Percentiles rank a stretch among this genome's conserved stretches.
Conservation (phyloP, 2,113 vertebrate species). For the Microtus oregoni region DNA sequence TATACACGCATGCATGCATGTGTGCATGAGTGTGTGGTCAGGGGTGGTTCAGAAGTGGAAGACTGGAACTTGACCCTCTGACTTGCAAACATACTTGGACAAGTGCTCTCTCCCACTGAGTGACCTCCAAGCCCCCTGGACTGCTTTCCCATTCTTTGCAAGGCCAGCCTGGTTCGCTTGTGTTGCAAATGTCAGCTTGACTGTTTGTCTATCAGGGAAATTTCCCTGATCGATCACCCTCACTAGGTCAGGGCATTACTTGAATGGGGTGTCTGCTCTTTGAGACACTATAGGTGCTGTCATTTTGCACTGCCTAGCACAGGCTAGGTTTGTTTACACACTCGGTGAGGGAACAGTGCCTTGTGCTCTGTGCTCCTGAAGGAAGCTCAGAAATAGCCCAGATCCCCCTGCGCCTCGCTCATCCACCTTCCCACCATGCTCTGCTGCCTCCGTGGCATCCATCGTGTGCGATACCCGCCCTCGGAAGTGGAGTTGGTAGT, state of each 20-base stretch:
- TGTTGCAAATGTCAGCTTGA: not conserved
- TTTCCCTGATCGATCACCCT: not conserved
- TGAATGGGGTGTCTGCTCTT: not conserved
- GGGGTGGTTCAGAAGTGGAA: not conserved
- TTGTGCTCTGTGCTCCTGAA: not conserved
- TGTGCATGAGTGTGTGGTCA: not conserved
- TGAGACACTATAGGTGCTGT: not conserved
- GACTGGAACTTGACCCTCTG: not conserved
- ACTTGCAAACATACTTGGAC: not conserved
- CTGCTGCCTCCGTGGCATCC: not conserved
- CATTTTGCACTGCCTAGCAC: not conserved
- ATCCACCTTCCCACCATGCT: not conserved
- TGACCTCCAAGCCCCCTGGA: not conserved
- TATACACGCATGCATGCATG: rapidly evolving
- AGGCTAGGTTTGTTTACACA: not conserved
- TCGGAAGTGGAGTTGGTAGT: not conserved
- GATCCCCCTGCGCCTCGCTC: not conserved
- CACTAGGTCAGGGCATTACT: not conserved
- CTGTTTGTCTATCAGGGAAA: not conserved
- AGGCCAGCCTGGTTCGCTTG: not conserved
- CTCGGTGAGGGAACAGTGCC: not conserved
- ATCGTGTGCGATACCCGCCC: rapidly evolving
- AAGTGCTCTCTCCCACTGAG: not conserved
- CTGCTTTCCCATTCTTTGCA: not conserved
- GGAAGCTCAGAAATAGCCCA: not conserved